Conservation (phyloP, 1,140 invertebrate species). For the Habropoda laboriosa region DNA sequence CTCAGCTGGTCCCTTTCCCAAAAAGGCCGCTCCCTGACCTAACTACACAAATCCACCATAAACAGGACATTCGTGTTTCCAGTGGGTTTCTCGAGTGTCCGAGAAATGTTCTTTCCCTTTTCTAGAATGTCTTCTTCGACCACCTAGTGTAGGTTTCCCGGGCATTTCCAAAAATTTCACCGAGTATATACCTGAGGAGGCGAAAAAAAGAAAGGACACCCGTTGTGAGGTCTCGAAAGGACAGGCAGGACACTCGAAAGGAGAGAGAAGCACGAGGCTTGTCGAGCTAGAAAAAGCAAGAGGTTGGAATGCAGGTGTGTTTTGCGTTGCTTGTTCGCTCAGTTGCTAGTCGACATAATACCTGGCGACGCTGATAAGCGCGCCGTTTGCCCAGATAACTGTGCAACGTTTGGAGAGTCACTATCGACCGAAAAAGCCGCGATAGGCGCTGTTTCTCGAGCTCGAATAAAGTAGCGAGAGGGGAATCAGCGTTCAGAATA, state of each 20-base stretch:
- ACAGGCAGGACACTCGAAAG: neutral
- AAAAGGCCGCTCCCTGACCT: neutral
- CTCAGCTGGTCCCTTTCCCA: too few species aligned
- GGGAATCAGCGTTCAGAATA: neutral
- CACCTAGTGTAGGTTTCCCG: neutral
- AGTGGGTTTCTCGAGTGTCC: too few species aligned
- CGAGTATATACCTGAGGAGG: neutral
- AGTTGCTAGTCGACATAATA: conserved; percentile 48
- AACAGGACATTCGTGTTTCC: neutral
- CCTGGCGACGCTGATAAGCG: conserved; percentile 55
- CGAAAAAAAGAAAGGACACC: neutral
- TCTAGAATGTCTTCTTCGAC: neutral
- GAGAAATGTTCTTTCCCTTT: neutral
- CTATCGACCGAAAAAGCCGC: conserved; percentile 46
- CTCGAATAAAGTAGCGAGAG: neutral
- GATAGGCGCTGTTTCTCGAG: neutral
- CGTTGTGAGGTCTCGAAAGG: neutral
- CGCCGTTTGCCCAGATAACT: conserved; percentile 54
- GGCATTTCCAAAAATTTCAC: neutral
- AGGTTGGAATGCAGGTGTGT: conserved; percentile 60
- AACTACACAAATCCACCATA: neutral
- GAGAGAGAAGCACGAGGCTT: neutral
- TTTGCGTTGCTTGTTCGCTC: conserved; percentile 21
- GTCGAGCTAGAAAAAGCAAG: conserved; percentile 38
- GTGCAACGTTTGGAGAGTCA: conserved; percentile 43